Base-by-base conservation (phyloP, 2,797 vertebrate species). In the Limnodromus scolopaceus region DNA sequence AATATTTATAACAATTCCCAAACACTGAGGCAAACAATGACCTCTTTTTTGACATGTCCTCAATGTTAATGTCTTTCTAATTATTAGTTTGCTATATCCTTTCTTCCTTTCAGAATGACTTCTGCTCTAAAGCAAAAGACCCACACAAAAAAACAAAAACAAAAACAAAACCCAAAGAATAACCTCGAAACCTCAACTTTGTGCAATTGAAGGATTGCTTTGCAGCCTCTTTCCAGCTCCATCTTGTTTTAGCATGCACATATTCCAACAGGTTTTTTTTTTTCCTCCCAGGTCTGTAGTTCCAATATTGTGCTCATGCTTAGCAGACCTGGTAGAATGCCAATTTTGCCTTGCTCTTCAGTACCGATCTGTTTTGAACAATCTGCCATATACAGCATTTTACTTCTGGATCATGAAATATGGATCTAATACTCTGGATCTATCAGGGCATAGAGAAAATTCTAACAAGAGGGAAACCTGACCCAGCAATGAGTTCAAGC, bases 111-210 rank as follows among this genome's bases (percentile, higher is more conserved):
- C 78, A 77, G 39, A 87, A 66, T 4, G 28, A 60, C 15, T 48
- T 24, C 23, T 48, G 46, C 45, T 76, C 5, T 27, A 24, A 64
- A 79, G 11, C 32, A 58, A 24, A 2, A 13, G 49, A 27, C 9
- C 10, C 18, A 11, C 32, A 24, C 19, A 1, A 32, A 17, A 43
- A 43, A 25, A 8, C 15, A 9, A 38, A 53, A 30, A 5, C 24
- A 10, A 57, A 74, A 11, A 2, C 22, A 32, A 17, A 41, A 10
- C 4, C 10, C 5, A 27, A 86, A 14, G 2, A 30, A 39, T 45
- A 45, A 28, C 15, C 30, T 60, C 5, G 25, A 34, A 32, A 6
- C 2, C 3, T 3, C 3, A 8, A 11, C 9, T 64, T 36, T 3
- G 16, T 49, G 9, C 30, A 41, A 10, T 3, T 41, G 12, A 38